These are phyloP conservation scores for Andrena bucephala DNA, from an alignment of 2,888 invertebrate genomes.

Conservation along the genomic window DNA sequence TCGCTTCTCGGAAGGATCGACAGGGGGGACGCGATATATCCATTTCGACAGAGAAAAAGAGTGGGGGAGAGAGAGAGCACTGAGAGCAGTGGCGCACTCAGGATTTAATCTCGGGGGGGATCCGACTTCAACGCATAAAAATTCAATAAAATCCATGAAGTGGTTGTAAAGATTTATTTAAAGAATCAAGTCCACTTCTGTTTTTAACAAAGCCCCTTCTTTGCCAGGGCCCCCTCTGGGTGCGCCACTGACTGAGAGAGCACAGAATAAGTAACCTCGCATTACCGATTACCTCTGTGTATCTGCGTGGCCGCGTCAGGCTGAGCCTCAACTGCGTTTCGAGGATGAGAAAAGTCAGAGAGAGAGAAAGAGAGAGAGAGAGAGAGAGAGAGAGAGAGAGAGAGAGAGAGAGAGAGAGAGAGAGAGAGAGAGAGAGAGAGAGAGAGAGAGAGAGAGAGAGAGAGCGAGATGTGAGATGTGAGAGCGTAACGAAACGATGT, in stretches of 20 bases:
- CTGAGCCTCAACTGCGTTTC: conserved; percentile 50
- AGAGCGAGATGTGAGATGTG: no score
- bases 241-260: no score
- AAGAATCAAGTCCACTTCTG: no score
- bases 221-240: no score
- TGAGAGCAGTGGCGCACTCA: conserved; percentile 5
- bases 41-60: neutral
- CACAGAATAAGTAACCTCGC: conserved; percentile 67
- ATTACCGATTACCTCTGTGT: conserved; percentile 72
- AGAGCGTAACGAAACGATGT: conserved; percentile 9
- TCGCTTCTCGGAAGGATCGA: neutral
- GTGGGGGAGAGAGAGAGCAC: neutral
- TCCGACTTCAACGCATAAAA: no score
- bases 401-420: neutral
- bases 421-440: conserved; percentile 1
- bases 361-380: neutral
- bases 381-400: neutral
- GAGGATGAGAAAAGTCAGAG: neutral
- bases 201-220: no score
- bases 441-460: no score
- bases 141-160: no score
- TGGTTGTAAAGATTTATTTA: no score
- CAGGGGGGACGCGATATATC: neutral
- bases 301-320: conserved; percentile 59
- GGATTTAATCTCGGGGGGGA: no score